Evolutionary conservation across 2,888 invertebrate genomes (phyloP).

Genomic region (Acanthosepion esculentum): DNA sequence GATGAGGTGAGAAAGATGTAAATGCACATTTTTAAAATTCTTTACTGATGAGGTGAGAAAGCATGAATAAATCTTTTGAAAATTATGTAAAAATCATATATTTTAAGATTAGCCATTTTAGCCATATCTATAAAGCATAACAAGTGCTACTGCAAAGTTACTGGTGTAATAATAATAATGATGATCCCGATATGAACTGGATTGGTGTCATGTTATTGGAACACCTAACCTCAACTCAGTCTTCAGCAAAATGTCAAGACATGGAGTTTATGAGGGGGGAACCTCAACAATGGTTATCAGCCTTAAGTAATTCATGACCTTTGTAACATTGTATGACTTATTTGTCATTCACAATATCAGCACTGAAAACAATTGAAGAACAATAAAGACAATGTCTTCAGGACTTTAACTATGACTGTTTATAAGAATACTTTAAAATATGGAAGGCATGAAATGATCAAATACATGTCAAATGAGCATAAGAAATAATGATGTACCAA

Average conservation of each 20-base stretch:
- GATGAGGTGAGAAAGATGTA: too few species aligned
- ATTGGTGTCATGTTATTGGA: background rate
- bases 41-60: too few species aligned
- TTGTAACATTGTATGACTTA: background rate
- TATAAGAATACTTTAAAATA: background rate
- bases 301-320: background rate
- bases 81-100: too few species aligned
- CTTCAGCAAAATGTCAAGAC: background rate
- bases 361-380: background rate
- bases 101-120: too few species aligned
- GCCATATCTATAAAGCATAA: too few species aligned
- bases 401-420: too few species aligned
- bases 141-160: too few species aligned
- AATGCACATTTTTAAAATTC: too few species aligned
- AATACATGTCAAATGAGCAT: background rate
- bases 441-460: background rate
- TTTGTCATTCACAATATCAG: background rate
- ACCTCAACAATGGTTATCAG: background rate
- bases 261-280: background rate
- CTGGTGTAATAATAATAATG: background rate
- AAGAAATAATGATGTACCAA: background rate
- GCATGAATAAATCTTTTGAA: too few species aligned
- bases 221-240: background rate
- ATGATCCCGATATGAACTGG: background rate
- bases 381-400: background rate